Evolutionary conservation across 2,888 invertebrate genomes (phyloP).

Genomic region (Portevinia maculata): DNA sequence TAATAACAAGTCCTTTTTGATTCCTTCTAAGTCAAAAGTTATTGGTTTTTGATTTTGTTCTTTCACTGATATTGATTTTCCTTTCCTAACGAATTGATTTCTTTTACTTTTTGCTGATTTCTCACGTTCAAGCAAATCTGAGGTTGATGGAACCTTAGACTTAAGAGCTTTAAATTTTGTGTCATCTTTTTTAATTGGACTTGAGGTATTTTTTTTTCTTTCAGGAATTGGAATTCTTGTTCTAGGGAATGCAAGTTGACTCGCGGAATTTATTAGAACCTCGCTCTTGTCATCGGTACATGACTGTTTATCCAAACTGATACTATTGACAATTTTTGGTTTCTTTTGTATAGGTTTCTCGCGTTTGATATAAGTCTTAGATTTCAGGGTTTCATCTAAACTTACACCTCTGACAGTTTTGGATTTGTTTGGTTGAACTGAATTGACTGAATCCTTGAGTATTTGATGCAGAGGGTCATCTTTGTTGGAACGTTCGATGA

Average conservation of each 20-base stretch:
- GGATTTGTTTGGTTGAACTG: not conserved
- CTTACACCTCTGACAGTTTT: slow-evolving; percentile 5
- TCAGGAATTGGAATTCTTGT: not conserved
- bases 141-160: slow-evolving; percentile 32
- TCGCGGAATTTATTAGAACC: not conserved
- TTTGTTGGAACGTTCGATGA: not conserved
- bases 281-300: not conserved
- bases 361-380: not conserved
- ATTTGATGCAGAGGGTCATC: not conserved
- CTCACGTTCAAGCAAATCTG: not conserved
- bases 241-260: not conserved
- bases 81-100: slow-evolving; percentile 29
- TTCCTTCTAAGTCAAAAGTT: slow-evolving; percentile 48
- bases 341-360: slow-evolving; percentile 4
- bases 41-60: slow-evolving; percentile 3
- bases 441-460: not conserved
- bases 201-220: not conserved
- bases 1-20: slow-evolving; percentile 52
- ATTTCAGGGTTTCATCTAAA: slow-evolving; percentile 1
- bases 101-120: slow-evolving; percentile 16
- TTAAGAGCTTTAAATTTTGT: slow-evolving; percentile 3
- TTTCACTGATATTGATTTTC: slow-evolving; percentile 37
- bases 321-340: slow-evolving; percentile 10
- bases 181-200: not conserved
- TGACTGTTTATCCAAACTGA: not conserved